Conservation (phyloP, 2,888 invertebrate genomes). For the Magallana nippona region DNA sequence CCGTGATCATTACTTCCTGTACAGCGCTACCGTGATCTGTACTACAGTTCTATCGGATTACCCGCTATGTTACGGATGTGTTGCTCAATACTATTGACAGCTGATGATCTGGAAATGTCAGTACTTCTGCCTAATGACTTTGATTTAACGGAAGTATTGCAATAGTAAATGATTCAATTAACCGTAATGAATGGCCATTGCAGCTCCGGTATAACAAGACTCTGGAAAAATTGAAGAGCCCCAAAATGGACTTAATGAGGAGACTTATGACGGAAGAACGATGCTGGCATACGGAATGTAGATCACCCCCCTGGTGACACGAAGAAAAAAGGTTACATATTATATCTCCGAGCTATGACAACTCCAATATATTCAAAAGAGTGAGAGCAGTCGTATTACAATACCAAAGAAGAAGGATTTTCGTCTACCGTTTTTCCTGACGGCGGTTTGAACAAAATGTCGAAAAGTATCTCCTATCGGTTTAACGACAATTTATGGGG, state of each 20-base stretch:
- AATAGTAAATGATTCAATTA: constrained; percentile 31
- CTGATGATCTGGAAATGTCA: background rate
- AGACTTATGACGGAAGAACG: background rate
- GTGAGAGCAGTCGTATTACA: background rate
- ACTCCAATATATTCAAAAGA: background rate
- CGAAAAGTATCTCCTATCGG: too few relatives aligned
- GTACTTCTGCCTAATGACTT: constrained; percentile 19
- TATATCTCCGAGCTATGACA: background rate
- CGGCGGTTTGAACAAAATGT: too few relatives aligned
- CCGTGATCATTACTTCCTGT: too few relatives aligned
- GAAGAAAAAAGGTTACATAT: background rate
- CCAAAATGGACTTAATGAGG: constrained; percentile 19
- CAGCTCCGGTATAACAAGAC: background rate
- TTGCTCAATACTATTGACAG: constrained; percentile 22
- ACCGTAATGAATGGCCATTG: constrained; percentile 20
- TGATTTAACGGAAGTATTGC: constrained; percentile 32
- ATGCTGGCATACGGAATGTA: background rate
- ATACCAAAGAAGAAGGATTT: background rate
- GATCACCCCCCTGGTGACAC: background rate
- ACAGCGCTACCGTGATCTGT: too few relatives aligned
- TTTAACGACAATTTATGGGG: too few relatives aligned
- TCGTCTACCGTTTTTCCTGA: too few relatives aligned
- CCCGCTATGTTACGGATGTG: background rate
- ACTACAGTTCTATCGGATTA: background rate
- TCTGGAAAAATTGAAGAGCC: background rate